Percentiles rank a stretch among this genome's conserved stretches.
phyloP scores from a whole-genome alignment of 2,888 invertebrate species.

The Erynnis tages region DNA sequence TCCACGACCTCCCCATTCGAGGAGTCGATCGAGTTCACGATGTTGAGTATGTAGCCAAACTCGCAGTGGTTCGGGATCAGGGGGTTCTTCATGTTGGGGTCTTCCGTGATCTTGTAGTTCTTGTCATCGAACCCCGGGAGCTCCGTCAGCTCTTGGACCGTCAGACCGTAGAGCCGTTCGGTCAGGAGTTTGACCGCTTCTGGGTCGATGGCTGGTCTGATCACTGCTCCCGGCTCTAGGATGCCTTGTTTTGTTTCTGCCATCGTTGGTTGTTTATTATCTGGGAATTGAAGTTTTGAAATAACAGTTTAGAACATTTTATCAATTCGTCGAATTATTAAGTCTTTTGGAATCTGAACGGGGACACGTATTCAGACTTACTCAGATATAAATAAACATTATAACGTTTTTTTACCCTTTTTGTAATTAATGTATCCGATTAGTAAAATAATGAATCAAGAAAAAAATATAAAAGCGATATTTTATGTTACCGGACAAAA shows the following conservation, averaged over 20 bases:
- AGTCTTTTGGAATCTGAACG: too few relatives aligned
- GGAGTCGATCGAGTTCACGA: slow-evolving; percentile 91
- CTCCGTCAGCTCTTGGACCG: slow-evolving; percentile 79
- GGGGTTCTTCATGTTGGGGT: slow-evolving; percentile 82
- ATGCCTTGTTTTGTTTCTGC: slow-evolving; percentile 36
- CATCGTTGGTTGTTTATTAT: slow-evolving; percentile 40
- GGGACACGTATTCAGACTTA: too few relatives aligned
- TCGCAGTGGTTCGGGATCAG: slow-evolving; percentile 77
- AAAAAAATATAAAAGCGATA: too few relatives aligned
- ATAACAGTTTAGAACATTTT: too few relatives aligned
- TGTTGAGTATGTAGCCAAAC: slow-evolving; percentile 89
- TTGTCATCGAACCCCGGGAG: slow-evolving; percentile 90
- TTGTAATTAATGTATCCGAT: too few relatives aligned
- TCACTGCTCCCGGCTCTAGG: slow-evolving; percentile 79
- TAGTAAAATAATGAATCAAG: too few relatives aligned
- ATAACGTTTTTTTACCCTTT: too few relatives aligned
- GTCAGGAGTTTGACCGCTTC: slow-evolving; percentile 78
- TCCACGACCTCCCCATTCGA: slow-evolving; percentile 84
- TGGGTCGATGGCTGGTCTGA: slow-evolving; percentile 79
- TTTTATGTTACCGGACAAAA: too few relatives aligned
- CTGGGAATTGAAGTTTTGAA: too few relatives aligned
- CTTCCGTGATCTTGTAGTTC: slow-evolving; percentile 86
- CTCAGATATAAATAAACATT: too few relatives aligned
- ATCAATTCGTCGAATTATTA: too few relatives aligned
- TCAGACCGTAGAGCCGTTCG: slow-evolving; percentile 83